These are phyloP conservation scores for Meles meles DNA, from an alignment of 2,113 vertebrate species.

Conservation along the genomic window DNA sequence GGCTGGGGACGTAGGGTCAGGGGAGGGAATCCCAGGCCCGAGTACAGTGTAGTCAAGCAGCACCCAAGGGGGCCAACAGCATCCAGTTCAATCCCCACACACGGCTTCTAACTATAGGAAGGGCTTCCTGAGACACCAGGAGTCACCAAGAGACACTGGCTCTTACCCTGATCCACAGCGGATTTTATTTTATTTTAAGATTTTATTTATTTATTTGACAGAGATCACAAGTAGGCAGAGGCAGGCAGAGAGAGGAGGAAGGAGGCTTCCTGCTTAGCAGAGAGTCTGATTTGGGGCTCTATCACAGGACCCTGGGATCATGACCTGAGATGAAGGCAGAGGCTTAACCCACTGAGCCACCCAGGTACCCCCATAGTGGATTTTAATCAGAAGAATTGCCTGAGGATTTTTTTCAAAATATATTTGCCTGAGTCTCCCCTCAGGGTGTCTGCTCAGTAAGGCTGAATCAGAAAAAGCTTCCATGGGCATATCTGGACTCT, in stretches of 20 bases:
- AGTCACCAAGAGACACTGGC: no score
- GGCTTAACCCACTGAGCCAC: no score
- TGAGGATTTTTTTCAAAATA: neutral
- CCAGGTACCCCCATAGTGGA: no score
- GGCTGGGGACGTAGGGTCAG: neutral
- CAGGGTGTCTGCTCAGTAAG: neutral
- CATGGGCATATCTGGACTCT: neutral
- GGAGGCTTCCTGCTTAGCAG: no score
- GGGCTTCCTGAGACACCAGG: neutral
- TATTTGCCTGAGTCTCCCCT: neutral
- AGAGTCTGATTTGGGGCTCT: no score
- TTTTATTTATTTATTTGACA: no score
- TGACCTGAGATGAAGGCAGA: no score
- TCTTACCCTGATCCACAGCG: neutral
- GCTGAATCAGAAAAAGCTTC: neutral
- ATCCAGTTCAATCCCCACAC: neutral
- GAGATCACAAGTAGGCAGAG: no score
- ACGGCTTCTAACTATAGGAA: neutral
- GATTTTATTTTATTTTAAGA: no score
- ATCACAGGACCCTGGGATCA: no score
- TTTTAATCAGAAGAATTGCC: neutral
- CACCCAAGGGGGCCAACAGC: rapidly evolving
- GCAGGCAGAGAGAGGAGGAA: no score
- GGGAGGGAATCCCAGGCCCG: neutral
- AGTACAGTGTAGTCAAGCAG: neutral